Conservation (phyloP, 2,113 vertebrate species). For the Spermophilus dauricus region DNA sequence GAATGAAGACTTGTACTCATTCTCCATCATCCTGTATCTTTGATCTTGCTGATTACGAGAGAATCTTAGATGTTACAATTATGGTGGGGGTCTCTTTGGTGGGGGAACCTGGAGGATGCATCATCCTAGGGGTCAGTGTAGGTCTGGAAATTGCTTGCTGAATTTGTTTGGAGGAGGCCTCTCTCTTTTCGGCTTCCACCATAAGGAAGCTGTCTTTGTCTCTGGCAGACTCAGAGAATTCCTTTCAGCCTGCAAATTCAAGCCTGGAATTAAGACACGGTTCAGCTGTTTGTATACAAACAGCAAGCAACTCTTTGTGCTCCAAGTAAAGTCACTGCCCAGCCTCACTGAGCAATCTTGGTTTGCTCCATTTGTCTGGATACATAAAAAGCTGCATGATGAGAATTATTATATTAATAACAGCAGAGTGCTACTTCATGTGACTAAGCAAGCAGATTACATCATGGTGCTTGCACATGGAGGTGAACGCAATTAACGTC, state of each 20-base stretch:
- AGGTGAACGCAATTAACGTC: slow-evolving; percentile 9
- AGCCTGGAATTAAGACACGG: slow-evolving; percentile 38
- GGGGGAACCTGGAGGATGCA: too few relatives aligned
- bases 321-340: slow-evolving; percentile 42
- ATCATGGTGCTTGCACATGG: not conserved
- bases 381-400: slow-evolving; percentile 46
- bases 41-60: too few relatives aligned
- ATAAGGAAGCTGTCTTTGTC: not conserved
- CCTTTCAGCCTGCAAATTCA: slow-evolving; percentile 20
- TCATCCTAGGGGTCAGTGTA: too few relatives aligned
- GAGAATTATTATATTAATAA: slow-evolving; percentile 58
- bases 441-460: slow-evolving; percentile 52
- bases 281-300: slow-evolving; percentile 65
- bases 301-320: slow-evolving; percentile 47
- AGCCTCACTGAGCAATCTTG: slow-evolving; percentile 61
- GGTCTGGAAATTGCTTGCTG: not conserved
- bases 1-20: not conserved
- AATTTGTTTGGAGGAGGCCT: not conserved
- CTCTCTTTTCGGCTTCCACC: not conserved
- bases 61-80: too few relatives aligned
- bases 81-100: too few relatives aligned
- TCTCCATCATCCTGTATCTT: not conserved
- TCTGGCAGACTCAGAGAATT: slow-evolving; percentile 21
- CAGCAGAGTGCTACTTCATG: not conserved
- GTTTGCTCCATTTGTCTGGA: slow-evolving; percentile 69